A percentile compares a stretch with the other conserved stretches of the same genome.
phyloP scores from a whole-genome alignment of 2,888 invertebrate genomes.

The Fragum sueziense region DNA sequence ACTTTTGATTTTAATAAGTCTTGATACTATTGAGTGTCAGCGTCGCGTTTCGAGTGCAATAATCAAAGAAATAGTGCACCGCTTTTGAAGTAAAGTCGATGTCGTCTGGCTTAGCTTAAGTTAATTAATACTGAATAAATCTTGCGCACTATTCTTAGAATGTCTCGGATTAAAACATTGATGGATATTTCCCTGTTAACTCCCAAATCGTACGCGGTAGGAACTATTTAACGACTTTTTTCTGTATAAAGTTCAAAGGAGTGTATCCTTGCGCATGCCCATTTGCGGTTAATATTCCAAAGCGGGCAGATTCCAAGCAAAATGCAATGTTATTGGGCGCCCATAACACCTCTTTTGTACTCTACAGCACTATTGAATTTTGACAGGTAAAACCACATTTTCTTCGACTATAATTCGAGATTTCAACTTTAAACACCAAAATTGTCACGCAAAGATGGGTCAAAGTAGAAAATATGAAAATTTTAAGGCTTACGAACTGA shows the following conservation, averaged over 20 bases:
- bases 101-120: background rate
- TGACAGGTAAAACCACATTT: too few species aligned
- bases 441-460: too few species aligned
- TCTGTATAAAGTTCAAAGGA: slow-evolving; percentile 12
- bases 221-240: slow-evolving; percentile 10
- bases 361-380: too few species aligned
- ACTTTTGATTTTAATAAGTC: background rate
- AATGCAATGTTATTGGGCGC: too few species aligned
- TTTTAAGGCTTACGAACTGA: too few species aligned
- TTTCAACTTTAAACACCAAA: too few species aligned
- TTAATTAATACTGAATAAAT: background rate
- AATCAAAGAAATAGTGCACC: background rate
- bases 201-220: background rate
- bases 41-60: background rate
- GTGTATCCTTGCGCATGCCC: background rate
- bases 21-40: background rate
- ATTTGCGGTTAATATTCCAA: too few species aligned
- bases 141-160: background rate
- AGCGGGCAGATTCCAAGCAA: too few species aligned
- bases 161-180: background rate
- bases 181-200: background rate
- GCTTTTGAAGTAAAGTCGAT: background rate
- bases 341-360: too few species aligned
- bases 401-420: too few species aligned
- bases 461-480: too few species aligned